These are phyloP conservation scores for Adelosebastes latens DNA, from an alignment of 2,797 vertebrate species.

Conservation along the genomic window DNA sequence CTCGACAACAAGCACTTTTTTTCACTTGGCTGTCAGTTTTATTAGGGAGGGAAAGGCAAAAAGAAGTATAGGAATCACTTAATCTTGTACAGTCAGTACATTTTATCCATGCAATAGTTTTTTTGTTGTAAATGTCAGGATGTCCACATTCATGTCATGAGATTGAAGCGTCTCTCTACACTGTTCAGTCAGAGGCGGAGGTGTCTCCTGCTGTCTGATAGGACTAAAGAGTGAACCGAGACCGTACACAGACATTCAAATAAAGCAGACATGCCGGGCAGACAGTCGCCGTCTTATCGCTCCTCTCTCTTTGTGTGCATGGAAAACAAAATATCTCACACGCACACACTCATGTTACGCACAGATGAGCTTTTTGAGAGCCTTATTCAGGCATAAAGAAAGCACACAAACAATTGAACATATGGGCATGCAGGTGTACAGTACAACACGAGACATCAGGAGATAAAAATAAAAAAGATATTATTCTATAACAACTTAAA, in stretches of 20 bases:
- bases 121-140: slow-evolving; percentile 6
- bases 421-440: slow-evolving; percentile 12
- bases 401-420: slow-evolving; percentile 2
- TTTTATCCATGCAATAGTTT: slow-evolving; percentile 17
- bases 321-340: slow-evolving; percentile 62
- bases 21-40: slow-evolving; percentile 23
- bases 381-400: slow-evolving; percentile 8
- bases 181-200: slow-evolving; percentile 23
- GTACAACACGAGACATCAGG: neutral
- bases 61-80: slow-evolving; percentile 3
- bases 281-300: slow-evolving; percentile 56
- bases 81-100: neutral
- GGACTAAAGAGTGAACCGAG: slow-evolving; percentile 18
- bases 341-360: slow-evolving; percentile 39
- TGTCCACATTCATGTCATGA: slow-evolving; percentile 28
- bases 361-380: slow-evolving; percentile 29
- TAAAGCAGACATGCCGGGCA: slow-evolving; percentile 43
- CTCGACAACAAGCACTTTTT: slow-evolving; percentile 25
- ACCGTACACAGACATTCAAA: slow-evolving; percentile 52
- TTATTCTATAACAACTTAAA: neutral
- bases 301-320: slow-evolving; percentile 55
- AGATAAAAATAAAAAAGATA: neutral
- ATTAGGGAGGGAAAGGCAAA: neutral
- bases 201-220: slow-evolving; percentile 10
- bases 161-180: slow-evolving; percentile 33